Evolutionary conservation across 2,113 vertebrate species (phyloP).

Genomic region (Ochotona curzoniae): DNA sequence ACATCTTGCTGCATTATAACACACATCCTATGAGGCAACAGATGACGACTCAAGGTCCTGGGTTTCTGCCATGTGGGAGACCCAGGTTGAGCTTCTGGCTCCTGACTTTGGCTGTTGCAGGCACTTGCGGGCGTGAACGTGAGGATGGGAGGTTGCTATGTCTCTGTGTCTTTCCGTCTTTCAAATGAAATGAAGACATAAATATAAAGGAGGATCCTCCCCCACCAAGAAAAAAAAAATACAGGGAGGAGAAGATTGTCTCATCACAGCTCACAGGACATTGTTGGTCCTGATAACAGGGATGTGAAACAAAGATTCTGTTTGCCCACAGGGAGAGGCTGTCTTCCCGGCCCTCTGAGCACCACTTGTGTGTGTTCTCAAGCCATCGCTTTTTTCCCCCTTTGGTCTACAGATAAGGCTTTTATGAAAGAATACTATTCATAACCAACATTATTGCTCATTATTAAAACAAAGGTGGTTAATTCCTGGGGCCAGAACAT

Average conservation of each 20-base stretch:
- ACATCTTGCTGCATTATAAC: no score
- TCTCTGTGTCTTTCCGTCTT: no score
- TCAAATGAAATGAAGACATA: no score
- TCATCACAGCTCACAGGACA: not conserved
- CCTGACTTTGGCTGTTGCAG: no score
- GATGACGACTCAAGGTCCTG: no score
- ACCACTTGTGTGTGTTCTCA: not conserved
- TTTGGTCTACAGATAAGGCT: constrained; percentile 61
- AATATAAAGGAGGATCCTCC: not conserved
- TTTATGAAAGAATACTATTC: constrained; percentile 43
- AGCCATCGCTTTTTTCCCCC: not conserved
- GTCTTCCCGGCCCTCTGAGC: not conserved
- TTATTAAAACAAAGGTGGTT: constrained; percentile 21
- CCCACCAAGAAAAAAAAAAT: not conserved
- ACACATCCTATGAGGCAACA: no score
- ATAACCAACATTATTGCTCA: constrained; percentile 26
- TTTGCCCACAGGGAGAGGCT: constrained; percentile 63
- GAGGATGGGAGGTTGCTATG: no score
- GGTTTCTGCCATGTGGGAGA: no score
- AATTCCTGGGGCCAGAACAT: constrained; percentile 16
- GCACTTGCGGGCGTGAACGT: no score
- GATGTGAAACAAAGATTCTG: constrained; percentile 21
- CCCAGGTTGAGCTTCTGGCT: no score
- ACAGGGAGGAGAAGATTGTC: not conserved
- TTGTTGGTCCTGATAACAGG: not conserved